Percentiles rank a stretch among this genome's conserved stretches.
These are phyloP conservation scores for Ceyx margarethae DNA, from an alignment of 2,113 vertebrate genomes.

Conservation along the genomic window DNA sequence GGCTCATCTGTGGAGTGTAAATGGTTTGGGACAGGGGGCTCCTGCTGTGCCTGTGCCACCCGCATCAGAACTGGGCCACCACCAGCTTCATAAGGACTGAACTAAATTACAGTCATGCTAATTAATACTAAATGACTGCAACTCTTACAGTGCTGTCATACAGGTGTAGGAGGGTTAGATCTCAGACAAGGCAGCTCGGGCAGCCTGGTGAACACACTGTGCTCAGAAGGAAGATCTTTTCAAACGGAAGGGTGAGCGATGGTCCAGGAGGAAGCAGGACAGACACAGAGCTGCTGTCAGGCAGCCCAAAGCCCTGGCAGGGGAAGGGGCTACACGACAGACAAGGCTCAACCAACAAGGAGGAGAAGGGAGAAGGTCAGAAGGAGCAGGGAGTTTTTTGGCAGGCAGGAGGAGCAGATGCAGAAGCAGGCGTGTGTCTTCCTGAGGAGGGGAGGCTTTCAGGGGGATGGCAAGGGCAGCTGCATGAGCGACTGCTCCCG, in stretches of 20 bases:
- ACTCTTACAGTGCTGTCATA: not conserved
- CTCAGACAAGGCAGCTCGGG: not conserved
- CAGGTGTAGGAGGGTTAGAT: not conserved
- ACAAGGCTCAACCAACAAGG: not conserved
- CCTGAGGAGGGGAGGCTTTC: not conserved
- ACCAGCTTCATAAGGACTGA: not conserved
- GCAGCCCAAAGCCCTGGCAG: not conserved
- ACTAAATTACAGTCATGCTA: not conserved
- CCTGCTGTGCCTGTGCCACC: not conserved
- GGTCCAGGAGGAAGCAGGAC: not conserved
- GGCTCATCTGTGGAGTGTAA: not conserved
- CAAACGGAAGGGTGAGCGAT: not conserved
- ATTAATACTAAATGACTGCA: constrained; percentile 10
- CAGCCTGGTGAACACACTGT: not conserved
- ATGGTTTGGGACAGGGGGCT: not conserved
- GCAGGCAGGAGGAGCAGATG: not conserved
- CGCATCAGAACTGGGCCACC: not conserved
- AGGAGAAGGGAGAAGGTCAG: not conserved
- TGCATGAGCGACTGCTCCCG: not conserved
- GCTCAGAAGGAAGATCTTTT: not conserved
- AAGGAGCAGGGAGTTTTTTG: not conserved
- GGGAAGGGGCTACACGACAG: not conserved
- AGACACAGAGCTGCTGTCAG: not conserved
- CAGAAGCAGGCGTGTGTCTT: not conserved
- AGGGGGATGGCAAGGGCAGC: not conserved